Evolutionary conservation across 2,113 vertebrate genomes (phyloP).

Genomic region (sheep (Ovis aries)): DNA sequence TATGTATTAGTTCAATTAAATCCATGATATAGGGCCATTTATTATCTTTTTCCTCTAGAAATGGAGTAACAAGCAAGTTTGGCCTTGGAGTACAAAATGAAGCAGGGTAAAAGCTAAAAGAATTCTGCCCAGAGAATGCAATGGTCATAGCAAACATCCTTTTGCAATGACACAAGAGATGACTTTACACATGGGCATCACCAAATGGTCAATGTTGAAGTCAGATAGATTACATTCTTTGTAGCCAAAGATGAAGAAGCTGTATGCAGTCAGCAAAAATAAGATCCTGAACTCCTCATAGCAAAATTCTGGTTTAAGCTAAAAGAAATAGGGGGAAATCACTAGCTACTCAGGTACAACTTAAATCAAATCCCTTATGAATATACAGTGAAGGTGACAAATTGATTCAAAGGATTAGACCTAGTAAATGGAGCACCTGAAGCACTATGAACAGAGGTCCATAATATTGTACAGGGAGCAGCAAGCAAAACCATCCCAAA

Average conservation of each 20-base stretch:
- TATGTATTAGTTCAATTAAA: neutral
- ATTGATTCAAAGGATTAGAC: neutral
- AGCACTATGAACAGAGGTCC: neutral
- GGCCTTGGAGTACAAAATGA: neutral
- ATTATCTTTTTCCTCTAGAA: neutral
- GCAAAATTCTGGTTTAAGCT: neutral
- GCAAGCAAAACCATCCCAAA: neutral
- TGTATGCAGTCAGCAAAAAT: neutral
- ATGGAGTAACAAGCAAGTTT: neutral
- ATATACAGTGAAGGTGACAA: neutral
- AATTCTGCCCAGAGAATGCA: neutral
- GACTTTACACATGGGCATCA: neutral
- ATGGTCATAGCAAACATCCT: neutral
- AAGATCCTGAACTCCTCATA: neutral
- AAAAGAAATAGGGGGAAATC: neutral
- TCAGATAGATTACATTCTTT: neutral
- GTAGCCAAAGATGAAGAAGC: neutral
- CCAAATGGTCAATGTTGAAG: neutral
- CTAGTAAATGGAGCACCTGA: neutral
- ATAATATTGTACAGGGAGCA: neutral
- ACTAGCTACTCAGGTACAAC: neutral
- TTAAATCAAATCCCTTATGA: neutral
- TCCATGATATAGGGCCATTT: neutral
- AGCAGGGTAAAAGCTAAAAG: neutral
- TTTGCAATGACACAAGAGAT: neutral